phyloP scores from a whole-genome alignment of 1,140 invertebrate genomes.

The Bombus waltoni region DNA sequence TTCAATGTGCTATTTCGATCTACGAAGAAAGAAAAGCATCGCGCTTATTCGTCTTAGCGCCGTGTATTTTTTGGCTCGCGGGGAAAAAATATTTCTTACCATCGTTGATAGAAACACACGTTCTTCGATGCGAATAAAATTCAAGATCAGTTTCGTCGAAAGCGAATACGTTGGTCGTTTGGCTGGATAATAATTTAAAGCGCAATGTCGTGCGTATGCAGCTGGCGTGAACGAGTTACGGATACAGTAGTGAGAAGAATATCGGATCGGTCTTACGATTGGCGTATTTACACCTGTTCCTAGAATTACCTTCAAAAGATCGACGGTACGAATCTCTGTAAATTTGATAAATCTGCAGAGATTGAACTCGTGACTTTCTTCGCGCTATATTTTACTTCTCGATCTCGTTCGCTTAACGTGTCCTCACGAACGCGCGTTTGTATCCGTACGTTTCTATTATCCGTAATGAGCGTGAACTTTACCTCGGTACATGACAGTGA shows the following conservation, averaged over 20 bases:
- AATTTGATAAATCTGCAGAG: background rate
- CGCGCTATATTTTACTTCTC: background rate
- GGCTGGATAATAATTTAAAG: background rate
- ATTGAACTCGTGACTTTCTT: too few relatives aligned
- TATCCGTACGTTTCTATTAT: conserved; percentile 32
- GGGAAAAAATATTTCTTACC: too few relatives aligned
- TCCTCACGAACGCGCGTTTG: background rate
- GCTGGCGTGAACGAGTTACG: background rate
- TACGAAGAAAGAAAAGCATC: too few relatives aligned
- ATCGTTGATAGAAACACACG: too few relatives aligned
- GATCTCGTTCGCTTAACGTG: conserved; percentile 9
- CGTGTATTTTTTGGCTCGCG: too few relatives aligned
- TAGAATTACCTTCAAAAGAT: background rate
- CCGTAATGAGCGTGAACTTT: conserved; percentile 42
- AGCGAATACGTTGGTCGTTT: background rate
- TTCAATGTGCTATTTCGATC: too few relatives aligned
- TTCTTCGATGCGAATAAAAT: background rate
- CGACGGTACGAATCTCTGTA: background rate
- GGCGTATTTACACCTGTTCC: background rate
- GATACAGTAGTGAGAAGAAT: too few relatives aligned
- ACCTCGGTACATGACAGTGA: conserved; percentile 33
- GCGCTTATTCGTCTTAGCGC: too few relatives aligned
- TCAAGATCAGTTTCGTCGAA: background rate
- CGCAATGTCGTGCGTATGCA: too few relatives aligned
- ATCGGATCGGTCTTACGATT: background rate